These are phyloP conservation scores for Arbacia lixula DNA, from an alignment of 53 echinoderm and acorn worm species.

Conservation along the genomic window DNA sequence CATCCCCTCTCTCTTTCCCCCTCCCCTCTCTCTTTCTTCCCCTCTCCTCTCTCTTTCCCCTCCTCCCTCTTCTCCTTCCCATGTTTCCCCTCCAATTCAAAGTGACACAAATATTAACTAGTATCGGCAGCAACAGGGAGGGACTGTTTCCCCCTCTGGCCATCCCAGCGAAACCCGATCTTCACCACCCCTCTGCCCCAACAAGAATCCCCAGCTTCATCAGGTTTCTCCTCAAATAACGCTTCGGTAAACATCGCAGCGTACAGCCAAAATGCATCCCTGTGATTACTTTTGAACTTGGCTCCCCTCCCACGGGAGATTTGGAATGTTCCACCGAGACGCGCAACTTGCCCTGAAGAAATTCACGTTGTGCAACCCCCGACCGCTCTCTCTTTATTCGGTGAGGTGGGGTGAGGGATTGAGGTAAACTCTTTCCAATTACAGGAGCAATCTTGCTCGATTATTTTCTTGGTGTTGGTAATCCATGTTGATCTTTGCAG, in stretches of 20 bases:
- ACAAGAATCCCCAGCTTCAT: too few species aligned
- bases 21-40: neutral
- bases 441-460: too few species aligned
- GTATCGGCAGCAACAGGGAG: slow-evolving; percentile 25
- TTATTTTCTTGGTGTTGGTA: too few species aligned
- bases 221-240: slow-evolving; percentile 24
- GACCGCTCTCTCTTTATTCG: too few species aligned
- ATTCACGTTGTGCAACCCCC: too few species aligned
- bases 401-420: too few species aligned
- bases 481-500: too few species aligned
- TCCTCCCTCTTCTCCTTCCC: neutral
- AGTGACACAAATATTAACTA: slow-evolving; percentile 37
- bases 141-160: slow-evolving; percentile 32
- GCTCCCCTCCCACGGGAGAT: slow-evolving; percentile 14
- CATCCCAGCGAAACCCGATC: slow-evolving; percentile 11
- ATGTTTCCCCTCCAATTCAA: neutral
- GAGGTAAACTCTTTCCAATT: too few species aligned
- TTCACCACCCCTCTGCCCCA: neutral
- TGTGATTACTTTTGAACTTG: slow-evolving; percentile 36
- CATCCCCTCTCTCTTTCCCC: neutral
- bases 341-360: too few species aligned
- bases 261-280: slow-evolving; percentile 2
- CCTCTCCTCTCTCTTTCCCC: neutral
- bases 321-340: too few species aligned
- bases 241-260: slow-evolving; percentile 14